phyloP scores from a whole-genome alignment of 1,140 invertebrate species.

The Pteromalus puparum region DNA sequence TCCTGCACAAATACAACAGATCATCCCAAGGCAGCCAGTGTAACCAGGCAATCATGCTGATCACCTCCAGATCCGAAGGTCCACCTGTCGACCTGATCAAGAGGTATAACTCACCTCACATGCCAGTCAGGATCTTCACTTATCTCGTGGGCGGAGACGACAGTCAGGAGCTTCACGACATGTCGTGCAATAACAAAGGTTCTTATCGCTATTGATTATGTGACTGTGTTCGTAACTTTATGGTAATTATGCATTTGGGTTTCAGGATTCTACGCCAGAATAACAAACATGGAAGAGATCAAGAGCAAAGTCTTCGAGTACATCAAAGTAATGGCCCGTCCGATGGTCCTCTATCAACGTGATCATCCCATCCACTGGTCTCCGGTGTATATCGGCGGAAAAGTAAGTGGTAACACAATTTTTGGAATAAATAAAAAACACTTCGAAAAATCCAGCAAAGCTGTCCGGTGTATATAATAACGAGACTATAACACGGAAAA shows the following conservation, averaged over 20 bases:
- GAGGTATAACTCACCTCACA: slow-evolving; percentile 92
- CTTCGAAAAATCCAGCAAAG: background rate
- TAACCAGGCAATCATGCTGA: slow-evolving; percentile 98
- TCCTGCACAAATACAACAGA: slow-evolving; percentile 91
- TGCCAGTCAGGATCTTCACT: slow-evolving; percentile 96
- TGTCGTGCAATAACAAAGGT: slow-evolving; percentile 99
- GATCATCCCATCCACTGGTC: slow-evolving; percentile 94
- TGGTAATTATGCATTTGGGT: too few relatives aligned
- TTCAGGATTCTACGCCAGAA: slow-evolving; percentile 90
- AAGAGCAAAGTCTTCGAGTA: slow-evolving; percentile 93
- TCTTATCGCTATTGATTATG: slow-evolving; percentile 27
- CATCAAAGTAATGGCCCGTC: slow-evolving; percentile 91
- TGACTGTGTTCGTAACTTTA: too few relatives aligned
- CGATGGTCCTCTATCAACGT: slow-evolving; percentile 92
- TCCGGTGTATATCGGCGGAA: slow-evolving; percentile 90
- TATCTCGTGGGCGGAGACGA: slow-evolving; percentile 97
- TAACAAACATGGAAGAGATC: slow-evolving; percentile 89
- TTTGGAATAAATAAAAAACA: background rate
- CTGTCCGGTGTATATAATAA: background rate
- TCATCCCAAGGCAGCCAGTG: slow-evolving; percentile 91
- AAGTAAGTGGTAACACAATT: slow-evolving; percentile 77
- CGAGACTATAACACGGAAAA: slow-evolving; percentile 44
- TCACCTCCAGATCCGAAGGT: slow-evolving; percentile 86
- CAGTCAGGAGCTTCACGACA: slow-evolving; percentile 89
- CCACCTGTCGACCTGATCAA: slow-evolving; percentile 89